These are phyloP conservation scores for Bucco capensis DNA, from an alignment of 2,113 vertebrate species.

Conservation along the genomic window DNA sequence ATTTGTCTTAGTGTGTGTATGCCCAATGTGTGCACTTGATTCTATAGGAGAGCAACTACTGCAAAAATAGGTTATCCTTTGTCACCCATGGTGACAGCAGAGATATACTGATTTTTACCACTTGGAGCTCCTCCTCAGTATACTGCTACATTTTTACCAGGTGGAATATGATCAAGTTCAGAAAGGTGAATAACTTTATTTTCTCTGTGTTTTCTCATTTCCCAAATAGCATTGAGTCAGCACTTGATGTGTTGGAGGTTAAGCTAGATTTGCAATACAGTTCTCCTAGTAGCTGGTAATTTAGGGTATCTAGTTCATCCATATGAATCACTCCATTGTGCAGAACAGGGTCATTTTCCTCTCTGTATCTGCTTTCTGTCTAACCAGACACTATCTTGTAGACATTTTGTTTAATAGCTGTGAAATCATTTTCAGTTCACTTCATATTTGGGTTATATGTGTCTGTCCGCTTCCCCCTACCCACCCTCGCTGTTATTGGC, in stretches of 20 bases:
- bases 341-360: slow-evolving; percentile 24
- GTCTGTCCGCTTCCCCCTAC: neutral
- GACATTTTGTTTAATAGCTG: slow-evolving; percentile 21
- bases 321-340: neutral
- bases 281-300: neutral
- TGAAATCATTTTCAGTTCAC: slow-evolving; percentile 48
- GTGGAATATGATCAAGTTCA: neutral
- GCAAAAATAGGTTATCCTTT: neutral
- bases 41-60: neutral
- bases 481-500: neutral
- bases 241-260: neutral
- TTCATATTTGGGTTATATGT: slow-evolving; percentile 50
- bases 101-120: neutral
- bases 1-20: neutral
- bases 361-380: neutral
- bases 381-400: neutral
- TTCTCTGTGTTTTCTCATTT: neutral
- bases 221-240: neutral
- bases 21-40: neutral
- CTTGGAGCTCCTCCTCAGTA: neutral
- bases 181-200: neutral
- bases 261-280: neutral
- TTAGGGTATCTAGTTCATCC: neutral
- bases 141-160: neutral
- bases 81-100: neutral